phyloP scores from a whole-genome alignment of 1,140 invertebrate genomes.

The Lepidurus couesii region DNA sequence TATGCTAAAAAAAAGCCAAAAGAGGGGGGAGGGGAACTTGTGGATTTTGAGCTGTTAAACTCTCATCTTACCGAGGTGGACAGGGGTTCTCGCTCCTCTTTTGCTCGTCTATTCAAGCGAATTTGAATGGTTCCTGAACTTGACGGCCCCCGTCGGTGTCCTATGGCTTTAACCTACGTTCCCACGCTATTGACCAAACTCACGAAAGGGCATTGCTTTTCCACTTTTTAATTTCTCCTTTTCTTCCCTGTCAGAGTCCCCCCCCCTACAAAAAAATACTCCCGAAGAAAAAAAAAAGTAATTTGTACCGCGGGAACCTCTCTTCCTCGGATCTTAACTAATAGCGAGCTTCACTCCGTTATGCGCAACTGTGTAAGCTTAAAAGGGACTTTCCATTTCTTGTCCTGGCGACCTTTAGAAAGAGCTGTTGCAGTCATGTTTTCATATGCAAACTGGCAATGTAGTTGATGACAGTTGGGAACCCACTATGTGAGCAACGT shows the following conservation, averaged over 20 bases:
- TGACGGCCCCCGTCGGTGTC: constrained; percentile 20
- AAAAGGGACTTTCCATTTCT: background rate
- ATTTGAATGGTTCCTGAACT: constrained; percentile 19
- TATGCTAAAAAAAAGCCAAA: background rate
- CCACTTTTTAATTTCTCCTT: constrained; percentile 2
- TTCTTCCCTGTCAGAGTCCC: constrained; percentile 3
- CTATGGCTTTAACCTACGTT: constrained; percentile 22
- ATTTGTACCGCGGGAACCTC: constrained; percentile 5
- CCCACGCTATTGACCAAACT: constrained; percentile 3
- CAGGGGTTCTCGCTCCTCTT: background rate
- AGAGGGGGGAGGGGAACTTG: constrained; percentile 11
- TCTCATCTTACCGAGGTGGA: constrained; percentile 14
- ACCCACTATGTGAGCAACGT: background rate
- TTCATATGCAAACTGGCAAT: background rate
- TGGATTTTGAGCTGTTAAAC: constrained; percentile 22
- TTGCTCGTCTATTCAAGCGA: constrained; percentile 14
- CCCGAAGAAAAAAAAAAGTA: constrained; percentile 13
- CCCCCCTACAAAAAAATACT: background rate
- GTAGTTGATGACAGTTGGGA: constrained; percentile 1
- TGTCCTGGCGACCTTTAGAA: background rate
- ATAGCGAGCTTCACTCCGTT: background rate
- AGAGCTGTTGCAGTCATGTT: background rate
- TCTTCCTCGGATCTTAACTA: background rate
- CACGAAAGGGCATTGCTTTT: constrained; percentile 18
- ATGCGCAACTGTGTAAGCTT: background rate